Evolutionary conservation across 2,113 vertebrate genomes (phyloP).

Genomic region (Herpailurus yagouaroundi): DNA sequence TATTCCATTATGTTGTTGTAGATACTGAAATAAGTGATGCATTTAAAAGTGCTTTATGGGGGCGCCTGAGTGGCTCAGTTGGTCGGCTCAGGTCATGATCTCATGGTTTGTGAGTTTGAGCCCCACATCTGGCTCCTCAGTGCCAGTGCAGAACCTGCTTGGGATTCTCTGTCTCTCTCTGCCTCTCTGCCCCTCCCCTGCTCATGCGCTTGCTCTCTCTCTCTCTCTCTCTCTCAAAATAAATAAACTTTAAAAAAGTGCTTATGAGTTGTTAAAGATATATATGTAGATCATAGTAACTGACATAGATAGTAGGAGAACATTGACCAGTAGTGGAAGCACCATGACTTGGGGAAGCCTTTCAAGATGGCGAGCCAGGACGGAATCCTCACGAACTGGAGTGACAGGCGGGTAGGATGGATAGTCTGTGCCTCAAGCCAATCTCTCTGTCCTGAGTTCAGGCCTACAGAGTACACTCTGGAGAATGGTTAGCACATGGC

Average conservation of each 20-base stretch:
- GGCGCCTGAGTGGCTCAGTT: too few relatives aligned
- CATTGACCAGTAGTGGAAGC: not conserved
- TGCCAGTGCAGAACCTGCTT: too few relatives aligned
- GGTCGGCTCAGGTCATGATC: too few relatives aligned
- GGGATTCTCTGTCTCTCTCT: too few relatives aligned
- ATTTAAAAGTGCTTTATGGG: not conserved
- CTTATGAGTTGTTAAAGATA: not conserved
- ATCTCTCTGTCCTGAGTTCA: not conserved
- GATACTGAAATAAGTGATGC: not conserved
- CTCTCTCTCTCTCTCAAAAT: too few relatives aligned
- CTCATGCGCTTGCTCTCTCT: accelerated
- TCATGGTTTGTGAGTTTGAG: too few relatives aligned
- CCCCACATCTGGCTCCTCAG: too few relatives aligned
- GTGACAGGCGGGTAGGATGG: not conserved
- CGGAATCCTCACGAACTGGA: not conserved
- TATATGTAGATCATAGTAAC: too few relatives aligned
- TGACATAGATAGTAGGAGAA: not conserved
- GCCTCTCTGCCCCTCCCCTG: too few relatives aligned
- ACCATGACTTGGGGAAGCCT: too few relatives aligned
- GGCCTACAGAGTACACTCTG: not conserved
- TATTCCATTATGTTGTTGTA: not conserved
- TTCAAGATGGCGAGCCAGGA: not conserved
- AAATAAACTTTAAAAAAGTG: too few relatives aligned
- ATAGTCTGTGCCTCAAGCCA: not conserved
- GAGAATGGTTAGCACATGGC: not conserved